These are phyloP conservation scores for Tuberolachnus salignus DNA, from an alignment of 2,888 invertebrate genomes.

Conservation along the genomic window DNA sequence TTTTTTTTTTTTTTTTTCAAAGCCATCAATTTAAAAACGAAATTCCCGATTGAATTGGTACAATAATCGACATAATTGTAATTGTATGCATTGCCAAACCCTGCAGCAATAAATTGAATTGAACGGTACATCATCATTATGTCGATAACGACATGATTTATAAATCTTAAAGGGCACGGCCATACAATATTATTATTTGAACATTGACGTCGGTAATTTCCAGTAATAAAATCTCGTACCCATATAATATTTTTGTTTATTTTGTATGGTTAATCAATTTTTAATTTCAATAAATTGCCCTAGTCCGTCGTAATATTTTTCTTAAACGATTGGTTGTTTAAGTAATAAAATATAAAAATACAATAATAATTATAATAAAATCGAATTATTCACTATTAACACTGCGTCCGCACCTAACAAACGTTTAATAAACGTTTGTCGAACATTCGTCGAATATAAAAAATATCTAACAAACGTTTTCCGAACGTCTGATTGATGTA, in stretches of 20 bases:
- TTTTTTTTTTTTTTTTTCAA: not conserved
- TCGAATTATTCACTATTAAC: too few species aligned
- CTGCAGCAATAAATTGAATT: slow-evolving; percentile 1
- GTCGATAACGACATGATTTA: slow-evolving; percentile 12
- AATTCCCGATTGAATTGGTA: not conserved
- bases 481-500: too few species aligned
- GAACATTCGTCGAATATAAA: too few species aligned
- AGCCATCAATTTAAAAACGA: not conserved
- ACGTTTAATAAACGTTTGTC: too few species aligned
- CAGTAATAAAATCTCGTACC: not conserved
- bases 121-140: slow-evolving; percentile 13
- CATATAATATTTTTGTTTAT: not conserved
- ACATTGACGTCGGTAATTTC: slow-evolving; percentile 13
- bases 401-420: too few species aligned
- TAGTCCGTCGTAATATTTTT: not conserved
- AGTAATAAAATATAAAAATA: too few species aligned
- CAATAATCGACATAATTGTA: not conserved
- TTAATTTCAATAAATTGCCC: not conserved
- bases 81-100: not conserved
- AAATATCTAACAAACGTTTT: too few species aligned
- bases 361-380: too few species aligned
- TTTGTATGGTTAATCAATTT: not conserved
- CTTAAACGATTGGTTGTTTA: not conserved
- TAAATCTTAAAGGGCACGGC: slow-evolving; percentile 34
- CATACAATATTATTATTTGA: slow-evolving; percentile 2